Base-by-base conservation (phyloP, 2,797 vertebrate species). In the Lagocephalus sceleratus region DNA sequence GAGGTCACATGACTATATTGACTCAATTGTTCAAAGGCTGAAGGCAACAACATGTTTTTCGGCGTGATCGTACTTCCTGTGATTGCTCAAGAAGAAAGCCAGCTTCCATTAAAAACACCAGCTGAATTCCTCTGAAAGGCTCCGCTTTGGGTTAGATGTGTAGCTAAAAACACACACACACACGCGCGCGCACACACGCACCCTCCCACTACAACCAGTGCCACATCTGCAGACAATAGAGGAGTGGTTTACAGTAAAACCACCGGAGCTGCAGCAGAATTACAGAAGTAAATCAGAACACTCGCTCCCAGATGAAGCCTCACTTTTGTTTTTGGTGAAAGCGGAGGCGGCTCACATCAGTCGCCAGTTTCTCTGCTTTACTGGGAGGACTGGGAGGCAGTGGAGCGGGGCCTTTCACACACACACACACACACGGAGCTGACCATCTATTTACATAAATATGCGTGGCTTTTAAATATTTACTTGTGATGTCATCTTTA, bases 221-320 rank as follows among this genome's bases (percentile, higher is more conserved):
- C 78, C 79, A 86, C 85, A 87, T 87, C 76, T 87, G 85, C 85
- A 84, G 76, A 87, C 76, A 51, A 62, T 71, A 81, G 82, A 75
- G 85, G 84, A 86, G 85, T 79, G 78, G 85, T 78, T 88, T 86
- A 83, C 85, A 78, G 86, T 85, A 84, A 88, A 88, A 83, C 81
- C 74, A 71, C 78, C 57, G 3, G 54, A 66, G 79, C 64, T 74
- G 43, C 76, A 80, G 78, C 66, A 51, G 78, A 88, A 87, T 84
- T 83, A 84, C 78, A 87, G 63, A 79, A 83, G 78, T 83, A 83
- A 83, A 85, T 86, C 84, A 83, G 73, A 86, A 83, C 80, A 85
- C 70, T 75, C 47, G 6, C 47, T 85, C 78, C 83, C 85, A 83
- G 76, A 76, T 87, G 79, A 74, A 70, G 60, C 76, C 54, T 76